Base-by-base conservation (phyloP, 2,888 invertebrate species). In the Cryptus viduatorius region DNA sequence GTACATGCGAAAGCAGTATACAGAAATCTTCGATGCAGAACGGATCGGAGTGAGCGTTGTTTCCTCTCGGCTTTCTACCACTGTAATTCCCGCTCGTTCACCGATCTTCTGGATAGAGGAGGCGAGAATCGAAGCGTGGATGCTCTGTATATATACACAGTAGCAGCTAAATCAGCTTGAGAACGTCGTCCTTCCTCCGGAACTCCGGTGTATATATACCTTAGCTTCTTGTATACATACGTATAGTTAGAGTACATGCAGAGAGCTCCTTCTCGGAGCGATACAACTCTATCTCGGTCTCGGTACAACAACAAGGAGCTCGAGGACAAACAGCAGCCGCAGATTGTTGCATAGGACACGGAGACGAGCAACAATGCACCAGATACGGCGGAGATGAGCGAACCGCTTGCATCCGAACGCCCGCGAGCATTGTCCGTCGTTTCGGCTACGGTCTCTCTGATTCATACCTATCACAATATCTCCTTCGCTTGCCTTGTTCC, bases 341-440 rank as follows among this genome's bases (percentile, higher is more conserved):
- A 68, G 53, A 78, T 65, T 75, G 64, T 79, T 78, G 78, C 44
- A 75, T 42, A 29, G 73, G 48, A 65, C 37, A 75, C 48, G 81
- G 16, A 81, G 48, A 69, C 75, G 19, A 71, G 69, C 69, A 76
- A 82, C 84, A 82, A 84, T 84, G 61, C 65, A 67, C 24, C 59
- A 29, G 75, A 82, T 78, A 81, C 76, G 59, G 37, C 59, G 37
- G 56, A 69, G 72, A 77, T n/a, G 65, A 73, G 59, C 56, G 19
- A 12, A 46, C 78, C 75, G 61, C 68, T 42, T 64, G 42, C 50
- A 69, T 67, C 29, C 59, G 24, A 67, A 69, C 44, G 65, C 50
- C 71, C 31, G 12, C 19, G 3, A 56, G 79, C 77, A 86, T 88
- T 86, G 86, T 87, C 71, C 76, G 76, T 44, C 83, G 84, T 86